Evolutionary conservation across 2,113 vertebrate genomes (phyloP).

Genomic region (Tangachromis dhanisi): DNA sequence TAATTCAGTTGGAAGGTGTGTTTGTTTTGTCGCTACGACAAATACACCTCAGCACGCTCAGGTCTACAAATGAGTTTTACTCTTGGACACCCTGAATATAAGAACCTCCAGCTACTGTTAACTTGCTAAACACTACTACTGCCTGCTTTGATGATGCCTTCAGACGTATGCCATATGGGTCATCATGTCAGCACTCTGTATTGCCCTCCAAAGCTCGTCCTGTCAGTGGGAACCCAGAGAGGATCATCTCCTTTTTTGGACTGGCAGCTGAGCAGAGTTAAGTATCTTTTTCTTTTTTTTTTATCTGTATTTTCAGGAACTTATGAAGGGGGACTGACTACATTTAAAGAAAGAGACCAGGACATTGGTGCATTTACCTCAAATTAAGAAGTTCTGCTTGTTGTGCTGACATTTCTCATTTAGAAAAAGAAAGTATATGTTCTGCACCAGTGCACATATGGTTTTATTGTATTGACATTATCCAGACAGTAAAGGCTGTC

Average conservation of each 20-base stretch:
- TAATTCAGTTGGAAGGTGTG: not conserved
- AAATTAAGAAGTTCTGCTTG: not conserved
- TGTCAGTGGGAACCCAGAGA: constrained; percentile 16
- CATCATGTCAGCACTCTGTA: not conserved
- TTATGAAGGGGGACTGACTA: not conserved
- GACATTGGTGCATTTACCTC: not conserved
- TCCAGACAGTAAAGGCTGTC: not conserved
- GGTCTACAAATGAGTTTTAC: not conserved
- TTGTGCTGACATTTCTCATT: not conserved
- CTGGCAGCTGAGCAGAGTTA: constrained; percentile 14
- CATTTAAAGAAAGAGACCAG: not conserved
- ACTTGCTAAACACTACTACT: not conserved
- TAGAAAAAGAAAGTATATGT: not conserved
- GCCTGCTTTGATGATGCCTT: not conserved
- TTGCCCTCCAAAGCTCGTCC: constrained; percentile 27
- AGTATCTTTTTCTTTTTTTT: not conserved
- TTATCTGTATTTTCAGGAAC: not conserved
- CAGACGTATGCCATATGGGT: constrained; percentile 17
- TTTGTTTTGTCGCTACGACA: not conserved
- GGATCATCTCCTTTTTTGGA: constrained; percentile 44
- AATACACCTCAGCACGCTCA: not conserved
- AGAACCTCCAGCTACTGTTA: not conserved
- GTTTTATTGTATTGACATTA: not conserved
- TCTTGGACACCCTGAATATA: not conserved
- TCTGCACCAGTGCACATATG: not conserved